A percentile compares a stretch with the other conserved stretches of the same genome.
Conservation (phyloP, 1,140 invertebrate species). For the Maconellicoccus hirsutus region DNA sequence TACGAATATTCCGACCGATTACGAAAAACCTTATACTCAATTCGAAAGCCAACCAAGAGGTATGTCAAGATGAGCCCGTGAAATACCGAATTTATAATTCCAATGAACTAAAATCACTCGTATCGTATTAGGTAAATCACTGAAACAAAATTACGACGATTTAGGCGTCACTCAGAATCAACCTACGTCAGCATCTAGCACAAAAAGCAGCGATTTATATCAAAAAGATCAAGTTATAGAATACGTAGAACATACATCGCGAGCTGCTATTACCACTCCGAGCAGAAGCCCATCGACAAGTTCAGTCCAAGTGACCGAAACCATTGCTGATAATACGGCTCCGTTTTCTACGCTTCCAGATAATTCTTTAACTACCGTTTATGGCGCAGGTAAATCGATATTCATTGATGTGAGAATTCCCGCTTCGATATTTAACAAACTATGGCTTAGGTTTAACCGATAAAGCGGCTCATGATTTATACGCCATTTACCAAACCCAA, state of each 20-base stretch:
- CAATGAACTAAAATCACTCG: not conserved
- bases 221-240: not conserved
- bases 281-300: not conserved
- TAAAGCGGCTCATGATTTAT: slow-evolving; percentile 65
- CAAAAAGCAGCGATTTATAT: not conserved
- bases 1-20: slow-evolving; percentile 27
- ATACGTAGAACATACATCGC: not conserved
- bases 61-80: not conserved
- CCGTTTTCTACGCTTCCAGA: not conserved
- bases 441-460: slow-evolving; percentile 48
- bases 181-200: not conserved
- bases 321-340: not conserved
- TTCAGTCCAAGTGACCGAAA: not conserved
- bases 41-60: not conserved
- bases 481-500: slow-evolving; percentile 34
- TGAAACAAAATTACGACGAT: slow-evolving; percentile 2
- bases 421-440: too few relatives aligned
- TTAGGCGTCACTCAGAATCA: not conserved
- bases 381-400: slow-evolving; percentile 1
- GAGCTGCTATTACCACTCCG: not conserved
- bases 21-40: not conserved
- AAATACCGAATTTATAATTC: not conserved
- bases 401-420: too few relatives aligned
- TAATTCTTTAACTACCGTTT: slow-evolving; percentile 8
- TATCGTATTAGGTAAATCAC: not conserved